Percentiles rank a stretch among this genome's conserved stretches.
Conservation (phyloP, 2,113 vertebrate genomes). For the Balaeniceps rex region DNA sequence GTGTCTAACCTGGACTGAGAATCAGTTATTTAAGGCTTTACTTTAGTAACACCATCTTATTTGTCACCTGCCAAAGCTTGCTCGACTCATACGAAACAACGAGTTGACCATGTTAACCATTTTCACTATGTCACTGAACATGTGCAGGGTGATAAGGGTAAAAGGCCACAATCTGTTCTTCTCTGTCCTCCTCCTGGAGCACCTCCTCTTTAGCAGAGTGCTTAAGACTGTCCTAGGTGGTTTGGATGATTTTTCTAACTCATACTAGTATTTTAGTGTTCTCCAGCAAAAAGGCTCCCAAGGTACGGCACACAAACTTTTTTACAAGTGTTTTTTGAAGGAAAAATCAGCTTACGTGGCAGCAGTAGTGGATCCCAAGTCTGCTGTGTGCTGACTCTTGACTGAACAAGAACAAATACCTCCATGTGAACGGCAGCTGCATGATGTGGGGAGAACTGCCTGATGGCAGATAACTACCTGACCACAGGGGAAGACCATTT, state of each 20-base stretch:
- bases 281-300: background rate
- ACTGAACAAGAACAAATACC: background rate
- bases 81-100: background rate
- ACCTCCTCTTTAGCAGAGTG: background rate
- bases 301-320: background rate
- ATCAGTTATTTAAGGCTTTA: background rate
- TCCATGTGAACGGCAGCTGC: fast-evolving
- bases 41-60: background rate
- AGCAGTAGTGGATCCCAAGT: background rate
- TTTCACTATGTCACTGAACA: background rate
- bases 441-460: background rate
- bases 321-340: background rate
- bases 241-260: background rate
- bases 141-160: background rate
- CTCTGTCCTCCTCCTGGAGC: background rate
- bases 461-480: background rate
- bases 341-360: background rate
- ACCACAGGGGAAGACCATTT: background rate
- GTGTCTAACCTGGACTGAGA: background rate
- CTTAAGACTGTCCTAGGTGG: background rate
- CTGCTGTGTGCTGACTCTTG: background rate
- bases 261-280: background rate
- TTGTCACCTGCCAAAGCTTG: background rate
- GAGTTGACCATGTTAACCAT: background rate
- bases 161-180: background rate